A percentile compares a stretch with the other conserved stretches of the same genome.
These are phyloP conservation scores for Pelodytes ibericus DNA, from an alignment of 2,797 vertebrate genomes.

Conservation along the genomic window DNA sequence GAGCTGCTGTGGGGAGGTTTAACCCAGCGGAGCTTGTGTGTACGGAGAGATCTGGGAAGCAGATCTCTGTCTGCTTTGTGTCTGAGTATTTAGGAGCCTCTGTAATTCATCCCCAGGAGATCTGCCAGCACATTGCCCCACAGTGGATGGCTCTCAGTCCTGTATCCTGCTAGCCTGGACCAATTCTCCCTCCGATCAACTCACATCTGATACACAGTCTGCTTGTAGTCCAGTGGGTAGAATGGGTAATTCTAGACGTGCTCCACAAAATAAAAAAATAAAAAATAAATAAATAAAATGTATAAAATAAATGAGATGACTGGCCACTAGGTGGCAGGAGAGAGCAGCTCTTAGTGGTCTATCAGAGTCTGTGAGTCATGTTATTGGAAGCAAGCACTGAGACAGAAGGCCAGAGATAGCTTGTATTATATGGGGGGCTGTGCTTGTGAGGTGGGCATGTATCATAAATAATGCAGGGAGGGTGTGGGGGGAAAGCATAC, in stretches of 20 bases:
- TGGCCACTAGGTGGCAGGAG: constrained; percentile 5
- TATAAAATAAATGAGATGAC: not conserved
- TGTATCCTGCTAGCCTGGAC: not conserved
- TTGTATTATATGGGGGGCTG: not conserved
- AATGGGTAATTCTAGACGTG: not conserved
- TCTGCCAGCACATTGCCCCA: not conserved
- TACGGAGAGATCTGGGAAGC: not conserved
- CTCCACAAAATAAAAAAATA: not conserved
- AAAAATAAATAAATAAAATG: too few relatives aligned
- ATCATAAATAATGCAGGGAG: not conserved
- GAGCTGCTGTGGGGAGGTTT: not conserved
- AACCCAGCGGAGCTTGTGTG: not conserved
- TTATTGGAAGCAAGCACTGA: not conserved
- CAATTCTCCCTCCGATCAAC: not conserved
- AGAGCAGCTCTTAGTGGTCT: constrained; percentile 15
- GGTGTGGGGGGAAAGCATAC: too few relatives aligned
- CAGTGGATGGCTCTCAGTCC: not conserved
- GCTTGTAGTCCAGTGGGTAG: not conserved
- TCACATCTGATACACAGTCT: not conserved
- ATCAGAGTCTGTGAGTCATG: not conserved
- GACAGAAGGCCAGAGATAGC: not conserved
- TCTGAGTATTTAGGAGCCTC: not conserved
- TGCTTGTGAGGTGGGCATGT: not conserved
- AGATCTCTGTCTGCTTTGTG: not conserved
- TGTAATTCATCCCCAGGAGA: not conserved